Evolutionary conservation across 2,888 invertebrate genomes (phyloP), one percentile per base, ranked within the genome.

Genomic region (Megastigmus dorsalis): DNA sequence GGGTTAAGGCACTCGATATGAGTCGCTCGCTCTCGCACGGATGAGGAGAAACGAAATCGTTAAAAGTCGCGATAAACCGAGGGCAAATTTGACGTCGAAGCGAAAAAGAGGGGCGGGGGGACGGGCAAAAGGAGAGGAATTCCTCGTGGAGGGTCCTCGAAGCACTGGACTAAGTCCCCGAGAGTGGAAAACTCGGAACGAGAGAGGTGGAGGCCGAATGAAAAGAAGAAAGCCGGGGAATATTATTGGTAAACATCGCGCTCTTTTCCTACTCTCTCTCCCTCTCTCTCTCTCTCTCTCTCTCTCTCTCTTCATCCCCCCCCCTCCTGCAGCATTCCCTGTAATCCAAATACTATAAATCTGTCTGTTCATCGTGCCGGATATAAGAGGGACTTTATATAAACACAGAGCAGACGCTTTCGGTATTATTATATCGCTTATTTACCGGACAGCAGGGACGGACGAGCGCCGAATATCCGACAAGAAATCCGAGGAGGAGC

Each of bases 311-410:
- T 18, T 65, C 60, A 10, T n/a, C 15, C 30, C 38, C 50, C 80
- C 81, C 78, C 76, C 73, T 75, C 82, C 78, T 79, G 74, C 79
- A 79, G 83, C 84, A 85, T 84, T 82, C 81, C 23, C 28, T 79
- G 83, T 86, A 86, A 86, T 86, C 85, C 83, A 83, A 84, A 84
- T 83, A 84, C 82, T 83, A 86, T 85, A 86, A 86, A 86, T 86
- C 83, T 80, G 82, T 79, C 79, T 28, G 79, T 80, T 81, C 80
- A 82, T 82, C 79, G 80, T 75, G 72, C 75, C 75, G 80, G 80
- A 81, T 81, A 79, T 82, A 80, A 83, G 81, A 52, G 41, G 54
- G 45, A n/a, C 45, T 76, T 63, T 63, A 28, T 30, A 50, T 54
- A 63, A 73, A 65, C 45, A 54, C 52, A 38, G 23, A 13, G 43